Conservation (phyloP, 2,888 invertebrate species). For the Charanyca ferruginea region DNA sequence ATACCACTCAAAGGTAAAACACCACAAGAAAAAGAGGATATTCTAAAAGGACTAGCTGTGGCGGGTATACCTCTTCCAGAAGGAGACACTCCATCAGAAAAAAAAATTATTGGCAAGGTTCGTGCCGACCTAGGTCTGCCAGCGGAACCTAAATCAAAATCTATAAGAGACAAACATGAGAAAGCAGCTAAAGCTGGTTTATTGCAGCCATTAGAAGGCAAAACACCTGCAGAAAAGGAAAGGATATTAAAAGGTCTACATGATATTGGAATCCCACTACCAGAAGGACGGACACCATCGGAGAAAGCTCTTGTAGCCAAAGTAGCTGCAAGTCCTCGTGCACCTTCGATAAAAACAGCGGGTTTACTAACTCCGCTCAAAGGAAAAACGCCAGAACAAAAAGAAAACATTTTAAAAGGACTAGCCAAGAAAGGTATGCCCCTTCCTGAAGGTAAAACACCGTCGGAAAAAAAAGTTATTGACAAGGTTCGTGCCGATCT, state of each 20-base stretch:
- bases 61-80: slow-evolving; percentile 40
- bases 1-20: slow-evolving; percentile 14
- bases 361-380: slow-evolving; percentile 53
- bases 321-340: too few relatives aligned
- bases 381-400: slow-evolving; percentile 61
- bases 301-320: slow-evolving; percentile 57
- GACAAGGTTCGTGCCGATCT: slow-evolving; percentile 53
- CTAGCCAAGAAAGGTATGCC: slow-evolving; percentile 60
- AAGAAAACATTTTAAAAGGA: slow-evolving; percentile 63
- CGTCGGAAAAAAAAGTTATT: slow-evolving; percentile 61
- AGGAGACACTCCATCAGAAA: slow-evolving; percentile 62
- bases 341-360: too few relatives aligned
- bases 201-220: slow-evolving; percentile 4
- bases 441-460: slow-evolving; percentile 62
- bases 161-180: slow-evolving; percentile 17
- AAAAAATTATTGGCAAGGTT: slow-evolving; percentile 38
- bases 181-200: slow-evolving; percentile 7
- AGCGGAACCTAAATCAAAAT: slow-evolving; percentile 36
- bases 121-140: slow-evolving; percentile 55
- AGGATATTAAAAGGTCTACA: slow-evolving; percentile 1
- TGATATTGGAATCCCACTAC: slow-evolving; percentile 12
- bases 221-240: slow-evolving; percentile 15
- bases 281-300: slow-evolving; percentile 56
- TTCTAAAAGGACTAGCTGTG: slow-evolving; percentile 34
- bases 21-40: slow-evolving; percentile 17